Percentiles rank a stretch among this genome's conserved stretches.
These are phyloP conservation scores for Emydoidea blandingii DNA, from an alignment of 2,797 vertebrate species.

Conservation along the genomic window DNA sequence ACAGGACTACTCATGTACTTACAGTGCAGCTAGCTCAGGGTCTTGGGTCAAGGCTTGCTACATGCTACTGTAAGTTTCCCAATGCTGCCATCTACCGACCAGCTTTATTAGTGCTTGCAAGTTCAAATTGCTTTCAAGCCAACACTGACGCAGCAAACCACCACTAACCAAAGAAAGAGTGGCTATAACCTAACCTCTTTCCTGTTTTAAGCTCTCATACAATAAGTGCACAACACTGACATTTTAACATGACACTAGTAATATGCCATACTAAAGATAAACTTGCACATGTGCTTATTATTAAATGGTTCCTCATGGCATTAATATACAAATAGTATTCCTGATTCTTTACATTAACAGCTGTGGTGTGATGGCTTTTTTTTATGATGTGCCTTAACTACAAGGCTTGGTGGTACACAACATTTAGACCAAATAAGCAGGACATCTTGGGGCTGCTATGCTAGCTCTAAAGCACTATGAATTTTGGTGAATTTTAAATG, in stretches of 20 bases:
- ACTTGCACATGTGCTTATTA: background rate
- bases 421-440: background rate
- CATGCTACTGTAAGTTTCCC: conserved; percentile 50
- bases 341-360: background rate
- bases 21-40: fast-evolving
- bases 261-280: background rate
- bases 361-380: background rate
- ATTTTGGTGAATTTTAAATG: background rate
- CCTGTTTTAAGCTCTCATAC: background rate
- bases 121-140: background rate
- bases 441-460: background rate
- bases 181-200: background rate
- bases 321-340: background rate
- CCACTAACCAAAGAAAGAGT: background rate
- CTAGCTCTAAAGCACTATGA: background rate
- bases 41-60: background rate
- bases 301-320: background rate
- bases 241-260: background rate
- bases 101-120: background rate
- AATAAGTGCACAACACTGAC: background rate
- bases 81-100: conserved; percentile 79
- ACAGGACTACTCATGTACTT: fast-evolving
- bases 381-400: background rate
- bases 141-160: background rate
- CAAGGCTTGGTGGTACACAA: too few species aligned